phyloP scores from a whole-genome alignment of 2,113 vertebrate genomes.

The Ceyx melanurus region DNA sequence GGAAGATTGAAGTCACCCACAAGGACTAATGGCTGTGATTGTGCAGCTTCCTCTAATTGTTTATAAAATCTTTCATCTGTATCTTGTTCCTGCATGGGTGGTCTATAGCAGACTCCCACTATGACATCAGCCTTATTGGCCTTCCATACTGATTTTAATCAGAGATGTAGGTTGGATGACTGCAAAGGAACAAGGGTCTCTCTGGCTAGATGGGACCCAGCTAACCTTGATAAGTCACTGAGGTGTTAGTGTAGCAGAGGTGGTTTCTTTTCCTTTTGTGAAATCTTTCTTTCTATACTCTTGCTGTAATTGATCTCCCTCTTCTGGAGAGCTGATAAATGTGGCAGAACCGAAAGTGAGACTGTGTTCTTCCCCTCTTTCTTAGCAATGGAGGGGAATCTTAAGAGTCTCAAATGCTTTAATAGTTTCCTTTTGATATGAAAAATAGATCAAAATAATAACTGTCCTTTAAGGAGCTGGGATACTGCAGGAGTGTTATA shows the following conservation, averaged over 20 bases:
- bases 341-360: neutral
- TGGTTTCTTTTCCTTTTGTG: neutral
- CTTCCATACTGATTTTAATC: too few species aligned
- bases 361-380: neutral
- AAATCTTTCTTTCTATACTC: neutral
- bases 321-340: neutral
- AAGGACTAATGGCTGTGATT: too few species aligned
- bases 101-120: too few species aligned
- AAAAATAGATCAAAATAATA: constrained; percentile 11
- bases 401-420: constrained; percentile 13
- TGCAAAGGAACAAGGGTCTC: neutral
- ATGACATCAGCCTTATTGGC: too few species aligned
- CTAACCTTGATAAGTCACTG: neutral
- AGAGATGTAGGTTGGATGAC: neutral
- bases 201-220: neutral
- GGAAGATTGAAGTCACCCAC: too few species aligned
- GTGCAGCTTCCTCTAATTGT: too few species aligned
- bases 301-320: neutral
- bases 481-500: neutral
- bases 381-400: neutral
- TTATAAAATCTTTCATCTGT: too few species aligned
- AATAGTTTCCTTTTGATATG: neutral
- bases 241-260: neutral
- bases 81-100: too few species aligned
- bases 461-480: neutral